phyloP scores from a whole-genome alignment of 92 coral and sea anemone species.

The Micromussa lordhowensis region DNA sequence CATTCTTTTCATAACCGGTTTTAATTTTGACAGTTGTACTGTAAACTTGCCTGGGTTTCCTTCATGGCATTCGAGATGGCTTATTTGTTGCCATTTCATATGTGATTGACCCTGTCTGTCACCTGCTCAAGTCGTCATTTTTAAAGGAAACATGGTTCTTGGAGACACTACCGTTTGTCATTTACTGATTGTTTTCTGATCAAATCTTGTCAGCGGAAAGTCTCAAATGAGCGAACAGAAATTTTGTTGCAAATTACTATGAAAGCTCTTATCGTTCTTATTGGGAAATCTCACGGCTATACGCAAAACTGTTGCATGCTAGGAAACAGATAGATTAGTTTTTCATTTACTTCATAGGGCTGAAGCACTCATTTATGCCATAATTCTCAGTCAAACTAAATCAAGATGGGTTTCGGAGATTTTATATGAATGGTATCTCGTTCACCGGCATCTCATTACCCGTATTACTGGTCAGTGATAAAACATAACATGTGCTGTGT shows the following conservation, averaged over 20 bases:
- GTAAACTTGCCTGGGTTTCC: background rate
- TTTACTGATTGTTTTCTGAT: background rate
- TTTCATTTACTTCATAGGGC: background rate
- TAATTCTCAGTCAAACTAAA: background rate
- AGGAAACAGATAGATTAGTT: background rate
- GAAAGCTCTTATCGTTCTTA: background rate
- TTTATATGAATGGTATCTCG: background rate
- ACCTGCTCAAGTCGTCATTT: background rate
- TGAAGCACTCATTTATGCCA: background rate
- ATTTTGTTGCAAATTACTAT: background rate
- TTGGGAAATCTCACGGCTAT: background rate
- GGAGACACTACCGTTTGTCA: background rate
- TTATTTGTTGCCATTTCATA: background rate
- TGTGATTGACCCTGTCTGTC: conserved; percentile 4
- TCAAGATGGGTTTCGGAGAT: background rate
- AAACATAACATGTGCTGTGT: background rate
- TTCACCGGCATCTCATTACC: too few relatives aligned
- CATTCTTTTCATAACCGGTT: background rate
- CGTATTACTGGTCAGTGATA: background rate
- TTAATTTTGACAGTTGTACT: background rate
- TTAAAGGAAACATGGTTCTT: background rate
- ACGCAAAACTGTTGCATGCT: background rate
- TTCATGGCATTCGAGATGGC: background rate
- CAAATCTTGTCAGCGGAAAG: background rate
- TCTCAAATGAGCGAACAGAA: background rate